Percentiles rank a stretch among this genome's conserved stretches.
Conservation (phyloP, 2,888 invertebrate genomes). For the Podotricha telesiphe region DNA sequence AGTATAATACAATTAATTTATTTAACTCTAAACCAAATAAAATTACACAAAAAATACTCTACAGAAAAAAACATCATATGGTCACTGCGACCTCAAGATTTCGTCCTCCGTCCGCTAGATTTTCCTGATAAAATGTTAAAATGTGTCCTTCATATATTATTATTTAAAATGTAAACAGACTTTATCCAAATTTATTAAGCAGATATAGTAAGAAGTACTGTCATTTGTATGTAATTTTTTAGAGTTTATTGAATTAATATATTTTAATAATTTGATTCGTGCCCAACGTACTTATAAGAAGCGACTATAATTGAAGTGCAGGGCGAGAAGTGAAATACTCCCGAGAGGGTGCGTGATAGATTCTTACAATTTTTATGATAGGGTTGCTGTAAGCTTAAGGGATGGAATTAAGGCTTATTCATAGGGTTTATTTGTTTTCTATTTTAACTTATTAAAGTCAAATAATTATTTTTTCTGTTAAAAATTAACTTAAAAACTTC, state of each 20-base stretch:
- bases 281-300: conserved; percentile 16
- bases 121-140: no score
- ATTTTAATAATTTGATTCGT: conserved; percentile 20
- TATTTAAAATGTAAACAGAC: no score
- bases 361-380: conserved; percentile 27
- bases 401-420: background rate
- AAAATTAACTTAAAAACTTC: no score
- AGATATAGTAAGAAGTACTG: no score
- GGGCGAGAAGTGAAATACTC: conserved; percentile 18
- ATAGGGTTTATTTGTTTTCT: background rate
- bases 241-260: conserved; percentile 2
- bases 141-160: no score
- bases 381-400: conserved; percentile 27
- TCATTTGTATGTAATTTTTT: background rate
- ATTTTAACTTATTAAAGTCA: background rate
- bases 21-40: no score
- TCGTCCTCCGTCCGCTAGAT: no score
- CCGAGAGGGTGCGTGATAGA: conserved; percentile 23
- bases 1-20: no score
- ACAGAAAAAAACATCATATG: no score
- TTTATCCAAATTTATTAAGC: background rate
- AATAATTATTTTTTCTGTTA: no score
- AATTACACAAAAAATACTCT: no score
- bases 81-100: no score
- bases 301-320: conserved; percentile 18